Percentiles rank a stretch among this genome's conserved stretches.
Evolutionary conservation across 2,113 vertebrate species (phyloP).

Genomic region (Pelvicachromis taeniatus): DNA sequence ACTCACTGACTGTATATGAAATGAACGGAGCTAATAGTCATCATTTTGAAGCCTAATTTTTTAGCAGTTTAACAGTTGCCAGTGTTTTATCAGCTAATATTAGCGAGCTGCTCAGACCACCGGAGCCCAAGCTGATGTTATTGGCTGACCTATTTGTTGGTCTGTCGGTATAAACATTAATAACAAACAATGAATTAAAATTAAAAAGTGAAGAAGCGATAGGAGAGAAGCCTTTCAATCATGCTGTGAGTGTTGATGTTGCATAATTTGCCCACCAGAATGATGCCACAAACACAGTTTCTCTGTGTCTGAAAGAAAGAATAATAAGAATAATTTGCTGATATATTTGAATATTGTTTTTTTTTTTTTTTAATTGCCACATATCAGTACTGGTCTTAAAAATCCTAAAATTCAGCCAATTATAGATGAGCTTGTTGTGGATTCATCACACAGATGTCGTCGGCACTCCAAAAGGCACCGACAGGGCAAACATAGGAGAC

Average conservation of each 20-base stretch:
- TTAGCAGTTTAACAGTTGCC: background rate
- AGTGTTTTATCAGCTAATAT: background rate
- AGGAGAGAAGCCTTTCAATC: background rate
- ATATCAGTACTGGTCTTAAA: background rate
- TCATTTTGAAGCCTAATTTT: background rate
- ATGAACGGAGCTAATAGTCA: background rate
- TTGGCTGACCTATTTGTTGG: background rate
- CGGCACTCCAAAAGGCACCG: fast-evolving
- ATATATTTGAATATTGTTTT: background rate
- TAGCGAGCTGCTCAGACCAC: background rate
- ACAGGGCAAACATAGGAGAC: background rate
- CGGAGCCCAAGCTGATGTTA: background rate
- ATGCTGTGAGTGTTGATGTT: background rate
- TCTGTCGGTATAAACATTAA: fast-evolving
- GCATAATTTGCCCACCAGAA: background rate
- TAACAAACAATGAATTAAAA: background rate
- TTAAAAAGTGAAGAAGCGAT: background rate
- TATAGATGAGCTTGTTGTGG: background rate
- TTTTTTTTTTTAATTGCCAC: background rate
- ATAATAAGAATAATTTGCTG: fast-evolving
- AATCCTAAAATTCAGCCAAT: background rate
- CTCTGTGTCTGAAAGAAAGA: background rate
- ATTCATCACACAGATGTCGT: background rate
- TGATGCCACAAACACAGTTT: background rate
- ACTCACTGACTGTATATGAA: background rate